These are phyloP conservation scores for Erpornis zantholeuca DNA, from an alignment of 2,113 vertebrate species.

Conservation along the genomic window DNA sequence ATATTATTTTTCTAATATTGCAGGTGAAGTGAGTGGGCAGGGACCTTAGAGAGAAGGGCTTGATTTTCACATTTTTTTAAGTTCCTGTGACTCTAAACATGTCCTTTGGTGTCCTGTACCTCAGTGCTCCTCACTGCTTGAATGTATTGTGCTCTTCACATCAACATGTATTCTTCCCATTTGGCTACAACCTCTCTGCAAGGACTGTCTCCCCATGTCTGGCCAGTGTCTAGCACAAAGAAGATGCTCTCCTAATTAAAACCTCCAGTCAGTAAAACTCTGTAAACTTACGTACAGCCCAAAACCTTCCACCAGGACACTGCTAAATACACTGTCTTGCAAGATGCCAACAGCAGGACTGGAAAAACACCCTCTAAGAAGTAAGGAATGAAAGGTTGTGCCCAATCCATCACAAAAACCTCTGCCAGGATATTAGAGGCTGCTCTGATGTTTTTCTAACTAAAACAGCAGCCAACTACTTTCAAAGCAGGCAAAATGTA, in stretches of 20 bases:
- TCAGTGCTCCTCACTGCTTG: background rate
- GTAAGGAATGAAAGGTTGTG: fast-evolving
- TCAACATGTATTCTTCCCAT: background rate
- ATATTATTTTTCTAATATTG: background rate
- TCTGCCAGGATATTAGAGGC: background rate
- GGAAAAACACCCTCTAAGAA: background rate
- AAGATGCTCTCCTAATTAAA: background rate
- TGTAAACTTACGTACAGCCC: background rate
- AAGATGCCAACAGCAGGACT: background rate
- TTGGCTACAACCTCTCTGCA: background rate
- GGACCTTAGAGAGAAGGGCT: background rate
- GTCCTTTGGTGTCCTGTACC: background rate
- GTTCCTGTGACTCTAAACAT: fast-evolving
- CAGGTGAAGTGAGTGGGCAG: background rate
- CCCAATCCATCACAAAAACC: background rate
- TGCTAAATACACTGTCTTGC: background rate
- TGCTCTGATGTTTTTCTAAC: background rate
- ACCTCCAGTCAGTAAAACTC: background rate
- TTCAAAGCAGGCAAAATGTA: background rate
- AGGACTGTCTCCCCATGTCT: background rate
- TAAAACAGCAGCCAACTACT: background rate
- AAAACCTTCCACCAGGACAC: background rate
- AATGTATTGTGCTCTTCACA: background rate
- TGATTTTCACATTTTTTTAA: background rate
- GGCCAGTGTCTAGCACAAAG: background rate